A percentile compares a stretch with the other conserved stretches of the same genome.
Evolutionary conservation across 1,140 invertebrate genomes (phyloP).

Genomic region (Vanessa atalanta): DNA sequence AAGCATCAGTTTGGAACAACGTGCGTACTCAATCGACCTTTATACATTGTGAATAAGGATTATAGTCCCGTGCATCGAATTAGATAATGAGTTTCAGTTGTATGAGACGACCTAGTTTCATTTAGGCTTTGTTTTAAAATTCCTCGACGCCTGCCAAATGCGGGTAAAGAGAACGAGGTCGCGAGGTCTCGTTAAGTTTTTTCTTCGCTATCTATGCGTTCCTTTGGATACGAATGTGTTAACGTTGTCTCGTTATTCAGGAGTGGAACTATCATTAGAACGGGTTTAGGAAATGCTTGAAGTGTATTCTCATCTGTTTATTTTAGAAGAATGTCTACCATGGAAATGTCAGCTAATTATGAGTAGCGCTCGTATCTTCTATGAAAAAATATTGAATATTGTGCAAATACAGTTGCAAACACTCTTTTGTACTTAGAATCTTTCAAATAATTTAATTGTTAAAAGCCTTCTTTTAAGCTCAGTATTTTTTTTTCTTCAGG

Average conservation of each 20-base stretch:
- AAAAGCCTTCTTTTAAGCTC: too few species aligned
- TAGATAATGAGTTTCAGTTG: slow-evolving; percentile 30
- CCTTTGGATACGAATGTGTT: slow-evolving; percentile 23
- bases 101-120: slow-evolving; percentile 37
- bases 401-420: too few species aligned
- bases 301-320: background rate
- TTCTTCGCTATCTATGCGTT: slow-evolving; percentile 35
- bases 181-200: slow-evolving; percentile 36
- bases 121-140: slow-evolving; percentile 46
- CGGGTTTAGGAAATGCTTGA: background rate
- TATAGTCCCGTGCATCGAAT: slow-evolving; percentile 15
- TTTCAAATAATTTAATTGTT: too few species aligned
- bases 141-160: slow-evolving; percentile 41
- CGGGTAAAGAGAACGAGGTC: slow-evolving; percentile 31
- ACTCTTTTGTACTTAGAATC: too few species aligned
- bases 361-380: too few species aligned
- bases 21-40: slow-evolving; percentile 12
- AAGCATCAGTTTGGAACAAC: slow-evolving; percentile 7
- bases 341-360: too few species aligned
- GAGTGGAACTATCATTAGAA: slow-evolving; percentile 9
- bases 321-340: too few species aligned
- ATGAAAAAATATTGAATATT: too few species aligned
- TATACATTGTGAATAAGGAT: background rate
- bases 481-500: too few species aligned
- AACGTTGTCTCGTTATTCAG: slow-evolving; percentile 13